Evolutionary conservation across 2,113 vertebrate species (phyloP).

Genomic region (Oncorhynchus keta): DNA sequence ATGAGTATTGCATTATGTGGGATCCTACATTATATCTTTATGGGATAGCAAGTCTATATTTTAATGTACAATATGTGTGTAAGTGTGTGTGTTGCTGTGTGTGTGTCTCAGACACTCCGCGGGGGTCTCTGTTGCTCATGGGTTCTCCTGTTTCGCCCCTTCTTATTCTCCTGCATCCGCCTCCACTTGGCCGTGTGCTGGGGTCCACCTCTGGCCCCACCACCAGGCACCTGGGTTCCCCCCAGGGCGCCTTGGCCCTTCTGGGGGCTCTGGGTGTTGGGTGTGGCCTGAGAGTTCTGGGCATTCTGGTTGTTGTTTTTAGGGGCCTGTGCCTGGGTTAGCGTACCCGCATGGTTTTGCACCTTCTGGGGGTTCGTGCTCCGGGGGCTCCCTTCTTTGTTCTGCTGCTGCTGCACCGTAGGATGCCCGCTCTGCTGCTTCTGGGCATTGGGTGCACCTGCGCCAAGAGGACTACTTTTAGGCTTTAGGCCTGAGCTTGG

Average conservation of each 20-base stretch:
- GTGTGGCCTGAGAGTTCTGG: constrained; percentile 30
- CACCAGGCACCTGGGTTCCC: constrained; percentile 41
- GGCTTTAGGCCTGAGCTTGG: constrained; percentile 37
- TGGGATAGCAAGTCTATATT: constrained; percentile 23
- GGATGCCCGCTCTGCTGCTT: constrained; percentile 60
- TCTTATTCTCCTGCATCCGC: constrained; percentile 96
- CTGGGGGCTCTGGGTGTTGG: constrained; percentile 26
- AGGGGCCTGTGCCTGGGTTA: constrained; percentile 25
- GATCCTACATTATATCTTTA: background rate
- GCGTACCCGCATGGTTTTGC: constrained; percentile 32
- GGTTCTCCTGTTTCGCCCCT: constrained; percentile 97
- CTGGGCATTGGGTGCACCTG: constrained; percentile 51
- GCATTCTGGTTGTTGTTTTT: constrained; percentile 57
- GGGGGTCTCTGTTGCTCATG: constrained; percentile 98
- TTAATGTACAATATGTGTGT: constrained; percentile 25
- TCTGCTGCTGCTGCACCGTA: constrained; percentile 34
- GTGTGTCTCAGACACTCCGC: constrained; percentile 86
- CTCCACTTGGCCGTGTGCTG: constrained; percentile 88
- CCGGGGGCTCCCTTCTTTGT: constrained; percentile 42
- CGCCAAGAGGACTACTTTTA: background rate
- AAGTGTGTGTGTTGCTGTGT: constrained; percentile 45
- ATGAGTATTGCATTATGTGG: constrained; percentile 19
- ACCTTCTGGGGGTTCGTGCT: constrained; percentile 50
- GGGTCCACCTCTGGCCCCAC: constrained; percentile 28
- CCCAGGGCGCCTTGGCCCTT: constrained; percentile 20